Evolutionary conservation across 2,797 vertebrate genomes (phyloP).

Genomic region (Sebastes umbrosus): DNA sequence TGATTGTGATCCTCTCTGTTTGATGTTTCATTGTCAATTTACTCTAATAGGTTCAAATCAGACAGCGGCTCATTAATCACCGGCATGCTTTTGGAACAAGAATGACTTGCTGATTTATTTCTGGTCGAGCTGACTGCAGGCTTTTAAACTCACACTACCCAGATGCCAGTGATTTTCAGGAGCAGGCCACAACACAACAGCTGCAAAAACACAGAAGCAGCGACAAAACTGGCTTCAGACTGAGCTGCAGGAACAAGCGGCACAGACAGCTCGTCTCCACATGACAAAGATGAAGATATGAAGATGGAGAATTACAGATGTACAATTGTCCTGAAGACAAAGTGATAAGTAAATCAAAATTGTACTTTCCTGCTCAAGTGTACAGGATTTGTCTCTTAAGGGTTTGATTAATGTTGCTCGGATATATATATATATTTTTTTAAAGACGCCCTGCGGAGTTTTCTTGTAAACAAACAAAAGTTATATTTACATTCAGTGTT

Average conservation of each 20-base stretch:
- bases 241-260: not conserved
- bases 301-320: not conserved
- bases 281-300: not conserved
- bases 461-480: not conserved
- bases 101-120: slow-evolving; percentile 12
- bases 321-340: not conserved
- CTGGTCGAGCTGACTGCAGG: not conserved
- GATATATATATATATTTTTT: not conserved
- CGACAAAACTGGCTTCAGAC: slow-evolving; percentile 2
- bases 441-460: not conserved
- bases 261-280: not conserved
- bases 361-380: not conserved
- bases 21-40: slow-evolving; percentile 19
- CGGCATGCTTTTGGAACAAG: not conserved
- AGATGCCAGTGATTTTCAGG: slow-evolving; percentile 12
- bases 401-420: not conserved
- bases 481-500: not conserved
- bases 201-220: slow-evolving; percentile 17
- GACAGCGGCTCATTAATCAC: not conserved
- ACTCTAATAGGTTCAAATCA: not conserved
- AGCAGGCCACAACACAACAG: not conserved
- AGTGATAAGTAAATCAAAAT: not conserved
- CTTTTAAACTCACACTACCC: slow-evolving; percentile 4
- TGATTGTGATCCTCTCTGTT: not conserved
- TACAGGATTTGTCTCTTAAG: not conserved